Base-by-base conservation (phyloP, 1,140 invertebrate species). In the Periplaneta americana region DNA sequence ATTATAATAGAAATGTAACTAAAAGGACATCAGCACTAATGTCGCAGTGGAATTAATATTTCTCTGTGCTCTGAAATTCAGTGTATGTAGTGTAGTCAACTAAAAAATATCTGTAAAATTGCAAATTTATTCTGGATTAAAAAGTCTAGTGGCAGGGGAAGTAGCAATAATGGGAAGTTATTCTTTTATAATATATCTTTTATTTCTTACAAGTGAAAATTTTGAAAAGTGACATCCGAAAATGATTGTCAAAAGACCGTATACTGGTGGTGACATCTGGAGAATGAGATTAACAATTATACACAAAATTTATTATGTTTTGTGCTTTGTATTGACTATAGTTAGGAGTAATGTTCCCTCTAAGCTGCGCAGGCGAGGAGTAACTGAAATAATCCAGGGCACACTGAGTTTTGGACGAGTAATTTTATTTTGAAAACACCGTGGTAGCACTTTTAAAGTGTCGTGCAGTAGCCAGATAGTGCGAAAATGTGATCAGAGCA, bases 181-280 rank as follows among this genome's bases (percentile, higher is more conserved):
- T n/a, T n/a, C n/a, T n/a, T n/a, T n/a, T n/a, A n/a, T n/a, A n/a
- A n/a, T n/a, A n/a, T n/a, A n/a, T n/a, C n/a, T 18, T 48, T 15
- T n/a, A 66, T 66, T 66, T 66, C 22, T 66, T 28, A n/a, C 5
- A 66, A 66, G 4, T 66, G 15, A 66, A 66, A n/a, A 28, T 66
- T 66, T 66, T 66, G 48, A 28, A 11, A 66, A 28, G 4, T 66
- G 48, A n/a, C 28, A n/a, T 66, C 48, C 48, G 48, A 66, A 66
- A n/a, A 28, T 78, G 76, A 78, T 78, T 78, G 76, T 78, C 76
- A 36, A 78, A 11, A 78, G 28, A 78, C 76, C 76, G 76, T 78
- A 39, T 78, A 78, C 76, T 78, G 76, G 35, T 78, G 48, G 48
- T 11, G 48, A 66, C n/a, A 8, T n/a, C 22, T 66, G 48, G 48